These are phyloP conservation scores for Drosophila pseudotalamancana DNA, from an alignment of 2,888 invertebrate genomes.

Conservation along the genomic window DNA sequence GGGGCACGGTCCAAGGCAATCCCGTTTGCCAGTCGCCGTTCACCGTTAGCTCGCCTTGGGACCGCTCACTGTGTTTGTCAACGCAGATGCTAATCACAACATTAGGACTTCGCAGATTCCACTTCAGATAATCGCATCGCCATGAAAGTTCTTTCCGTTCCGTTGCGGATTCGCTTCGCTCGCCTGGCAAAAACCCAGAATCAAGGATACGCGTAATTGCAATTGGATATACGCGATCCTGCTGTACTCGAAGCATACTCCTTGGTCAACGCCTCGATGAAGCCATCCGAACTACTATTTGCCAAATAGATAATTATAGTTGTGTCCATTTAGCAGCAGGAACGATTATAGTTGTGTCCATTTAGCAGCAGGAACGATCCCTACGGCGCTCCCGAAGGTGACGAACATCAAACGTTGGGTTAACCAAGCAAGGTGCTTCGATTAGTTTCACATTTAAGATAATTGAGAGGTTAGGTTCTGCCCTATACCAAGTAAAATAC, in stretches of 20 bases:
- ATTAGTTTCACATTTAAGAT: constrained; percentile 44
- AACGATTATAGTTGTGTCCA: constrained; percentile 27
- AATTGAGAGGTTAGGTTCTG: constrained; percentile 36
- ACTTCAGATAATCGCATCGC: constrained; percentile 59
- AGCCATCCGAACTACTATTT: constrained; percentile 48
- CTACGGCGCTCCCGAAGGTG: constrained; percentile 46
- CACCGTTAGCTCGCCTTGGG: constrained; percentile 65
- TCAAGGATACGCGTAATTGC: constrained; percentile 62
- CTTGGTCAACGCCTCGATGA: constrained; percentile 31
- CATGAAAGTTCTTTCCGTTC: neutral
- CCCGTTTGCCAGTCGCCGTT: too few species aligned
- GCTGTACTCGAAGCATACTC: constrained; percentile 1
- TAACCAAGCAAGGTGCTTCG: constrained; percentile 47
- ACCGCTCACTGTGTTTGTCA: constrained; percentile 82
- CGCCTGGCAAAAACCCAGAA: constrained; percentile 54
- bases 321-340: constrained; percentile 62
- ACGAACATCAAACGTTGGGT: constrained; percentile 63
- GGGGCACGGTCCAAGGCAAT: constrained; percentile 50
- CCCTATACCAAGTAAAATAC: too few species aligned
- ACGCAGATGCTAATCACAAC: constrained; percentile 84
- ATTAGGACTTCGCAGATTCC: constrained; percentile 78
- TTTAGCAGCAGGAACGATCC: constrained; percentile 58
- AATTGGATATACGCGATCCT: constrained; percentile 52
- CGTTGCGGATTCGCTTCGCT: constrained; percentile 57
- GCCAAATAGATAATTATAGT: constrained; percentile 60